These are phyloP conservation scores for Nephrotoma flavescens DNA, from an alignment of 2,888 invertebrate genomes.

Conservation along the genomic window DNA sequence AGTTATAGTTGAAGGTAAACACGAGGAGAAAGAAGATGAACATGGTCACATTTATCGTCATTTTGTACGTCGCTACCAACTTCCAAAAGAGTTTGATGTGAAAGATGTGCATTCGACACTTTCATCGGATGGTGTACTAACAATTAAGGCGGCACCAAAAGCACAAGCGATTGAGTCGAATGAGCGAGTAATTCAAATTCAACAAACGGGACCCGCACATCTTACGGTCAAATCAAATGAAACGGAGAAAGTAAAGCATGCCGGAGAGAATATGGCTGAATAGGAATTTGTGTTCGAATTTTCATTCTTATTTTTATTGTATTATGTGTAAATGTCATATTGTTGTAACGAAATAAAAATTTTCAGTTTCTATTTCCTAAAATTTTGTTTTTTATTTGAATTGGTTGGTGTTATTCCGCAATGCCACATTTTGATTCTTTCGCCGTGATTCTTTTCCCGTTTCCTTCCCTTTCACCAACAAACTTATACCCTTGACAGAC, in stretches of 20 bases:
- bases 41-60: conserved; percentile 67
- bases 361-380: too few relatives aligned
- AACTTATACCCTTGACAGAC: too few relatives aligned
- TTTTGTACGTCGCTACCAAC: conserved; percentile 53
- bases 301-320: too few relatives aligned
- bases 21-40: conserved; percentile 54
- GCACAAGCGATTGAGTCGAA: conserved; percentile 16
- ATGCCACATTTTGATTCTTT: too few relatives aligned
- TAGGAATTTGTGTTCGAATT: background rate
- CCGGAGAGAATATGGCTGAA: background rate
- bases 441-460: too few relatives aligned
- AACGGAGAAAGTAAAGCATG: conserved; percentile 14
- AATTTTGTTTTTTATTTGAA: too few relatives aligned
- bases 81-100: conserved; percentile 54
- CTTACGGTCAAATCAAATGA: conserved; percentile 34
- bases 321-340: too few relatives aligned
- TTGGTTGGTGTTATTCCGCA: too few relatives aligned
- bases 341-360: too few relatives aligned
- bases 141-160: conserved; percentile 49
- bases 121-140: conserved; percentile 68
- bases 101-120: conserved; percentile 58
- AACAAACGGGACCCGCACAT: conserved; percentile 41
- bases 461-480: too few relatives aligned
- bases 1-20: conserved; percentile 52
- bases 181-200: conserved; percentile 36